Conservation (phyloP, 2,113 vertebrate genomes). For the Martes martes region DNA sequence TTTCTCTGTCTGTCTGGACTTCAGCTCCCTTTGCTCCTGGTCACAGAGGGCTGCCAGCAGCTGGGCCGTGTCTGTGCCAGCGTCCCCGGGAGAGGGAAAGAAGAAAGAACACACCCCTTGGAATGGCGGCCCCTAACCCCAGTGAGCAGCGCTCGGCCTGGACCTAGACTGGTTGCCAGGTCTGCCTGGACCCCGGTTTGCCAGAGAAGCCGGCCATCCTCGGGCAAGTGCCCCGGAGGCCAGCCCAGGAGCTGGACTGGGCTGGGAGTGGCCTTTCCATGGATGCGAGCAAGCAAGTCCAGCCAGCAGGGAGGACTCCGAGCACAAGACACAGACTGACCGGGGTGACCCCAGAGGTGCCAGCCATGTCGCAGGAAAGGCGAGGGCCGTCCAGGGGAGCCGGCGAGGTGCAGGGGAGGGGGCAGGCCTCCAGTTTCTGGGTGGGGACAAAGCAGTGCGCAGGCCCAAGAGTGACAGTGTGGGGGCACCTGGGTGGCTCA, state of each 20-base stretch:
- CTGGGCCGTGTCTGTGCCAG: background rate
- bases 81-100: background rate
- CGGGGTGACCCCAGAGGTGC: rapidly evolving
- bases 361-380: background rate
- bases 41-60: background rate
- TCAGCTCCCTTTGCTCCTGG: background rate
- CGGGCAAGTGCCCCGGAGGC: background rate
- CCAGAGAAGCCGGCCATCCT: background rate
- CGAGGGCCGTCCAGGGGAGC: background rate
- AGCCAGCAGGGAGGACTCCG: background rate
- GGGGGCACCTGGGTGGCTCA: too few species aligned
- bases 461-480: rapidly evolving
- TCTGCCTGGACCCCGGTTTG: background rate
- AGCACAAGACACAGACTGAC: background rate
- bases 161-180: background rate
- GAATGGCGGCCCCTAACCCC: background rate
- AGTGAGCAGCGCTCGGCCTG: background rate
- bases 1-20: background rate
- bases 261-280: background rate
- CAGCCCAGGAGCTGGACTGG: background rate
- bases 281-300: background rate
- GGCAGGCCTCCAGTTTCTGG: background rate
- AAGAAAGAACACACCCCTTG: background rate
- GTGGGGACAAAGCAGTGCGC: background rate
- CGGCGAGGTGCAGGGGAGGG: background rate